These are phyloP conservation scores for Pectinophora gossypiella DNA, from an alignment of 1,140 invertebrate genomes.

Conservation along the genomic window DNA sequence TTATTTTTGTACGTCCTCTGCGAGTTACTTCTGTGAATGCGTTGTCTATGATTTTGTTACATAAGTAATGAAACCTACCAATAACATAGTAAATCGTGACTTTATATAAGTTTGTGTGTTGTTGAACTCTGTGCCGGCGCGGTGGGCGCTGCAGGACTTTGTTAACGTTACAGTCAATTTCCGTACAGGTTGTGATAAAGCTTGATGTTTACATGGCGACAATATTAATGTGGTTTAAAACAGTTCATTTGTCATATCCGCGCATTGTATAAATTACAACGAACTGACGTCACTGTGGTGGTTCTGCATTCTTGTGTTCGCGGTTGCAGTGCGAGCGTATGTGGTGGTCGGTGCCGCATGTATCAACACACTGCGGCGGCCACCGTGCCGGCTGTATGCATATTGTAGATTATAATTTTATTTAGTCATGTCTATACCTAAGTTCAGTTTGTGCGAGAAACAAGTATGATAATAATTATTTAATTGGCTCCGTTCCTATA, in stretches of 20 bases:
- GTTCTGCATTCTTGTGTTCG: too few relatives aligned
- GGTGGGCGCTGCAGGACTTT: slow-evolving; percentile 22
- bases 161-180: too few relatives aligned
- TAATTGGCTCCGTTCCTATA: slow-evolving; percentile 63
- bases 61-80: slow-evolving; percentile 60
- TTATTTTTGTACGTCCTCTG: slow-evolving; percentile 41
- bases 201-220: too few relatives aligned
- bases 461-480: slow-evolving; percentile 40
- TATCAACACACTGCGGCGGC: too few relatives aligned
- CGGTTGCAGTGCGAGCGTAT: too few relatives aligned
- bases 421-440: slow-evolving; percentile 64
- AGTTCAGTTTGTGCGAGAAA: slow-evolving; percentile 53
- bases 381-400: slow-evolving; percentile 36
- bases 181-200: too few relatives aligned
- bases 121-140: slow-evolving; percentile 25
- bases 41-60: slow-evolving; percentile 45
- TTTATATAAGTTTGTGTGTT: slow-evolving; percentile 57
- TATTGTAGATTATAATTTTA: slow-evolving; percentile 66
- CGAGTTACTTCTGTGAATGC: slow-evolving; percentile 33
- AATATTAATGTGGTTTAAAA: too few relatives aligned
- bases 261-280: too few relatives aligned
- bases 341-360: too few relatives aligned
- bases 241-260: too few relatives aligned
- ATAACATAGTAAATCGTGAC: slow-evolving; percentile 54
- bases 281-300: too few relatives aligned